A percentile compares a stretch with the other conserved stretches of the same genome.
Conservation (phyloP, 2,797 vertebrate species). For the Cheirogaleus major region DNA sequence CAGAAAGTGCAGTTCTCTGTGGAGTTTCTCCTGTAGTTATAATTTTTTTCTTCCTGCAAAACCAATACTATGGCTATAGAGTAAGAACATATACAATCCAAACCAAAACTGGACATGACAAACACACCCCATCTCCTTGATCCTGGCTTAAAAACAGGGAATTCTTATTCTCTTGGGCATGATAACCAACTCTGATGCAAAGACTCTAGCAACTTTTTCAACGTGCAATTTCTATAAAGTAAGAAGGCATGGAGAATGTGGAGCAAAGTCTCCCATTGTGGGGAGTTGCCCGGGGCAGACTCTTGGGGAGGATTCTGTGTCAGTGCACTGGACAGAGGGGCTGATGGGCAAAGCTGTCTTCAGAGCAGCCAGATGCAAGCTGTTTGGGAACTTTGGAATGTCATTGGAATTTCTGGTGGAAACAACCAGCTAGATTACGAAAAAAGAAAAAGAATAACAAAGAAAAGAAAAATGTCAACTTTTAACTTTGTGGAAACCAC, state of each 20-base stretch:
- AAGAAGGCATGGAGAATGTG: neutral
- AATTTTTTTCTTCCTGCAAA: neutral
- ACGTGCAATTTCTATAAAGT: neutral
- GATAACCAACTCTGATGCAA: neutral
- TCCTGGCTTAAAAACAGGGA: neutral
- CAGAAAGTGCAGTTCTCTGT: neutral
- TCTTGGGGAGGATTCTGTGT: neutral
- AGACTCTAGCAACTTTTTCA: neutral
- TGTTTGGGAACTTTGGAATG: neutral
- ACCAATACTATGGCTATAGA: neutral
- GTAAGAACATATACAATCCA: neutral
- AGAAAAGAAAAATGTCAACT: neutral
- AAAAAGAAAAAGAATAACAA: neutral
- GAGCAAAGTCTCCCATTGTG: neutral
- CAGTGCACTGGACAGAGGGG: neutral
- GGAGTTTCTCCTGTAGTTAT: neutral
- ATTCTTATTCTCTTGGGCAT: neutral
- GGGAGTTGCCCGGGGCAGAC: neutral
- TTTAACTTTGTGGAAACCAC: neutral
- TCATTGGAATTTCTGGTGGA: conserved; percentile 33
- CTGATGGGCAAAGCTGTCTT: neutral
- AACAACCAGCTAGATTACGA: neutral
- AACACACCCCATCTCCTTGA: neutral
- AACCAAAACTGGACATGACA: neutral
- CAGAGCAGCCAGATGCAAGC: neutral